Evolutionary conservation across 2,113 vertebrate genomes (phyloP), one percentile per base, ranked within the genome.

Genomic region (Charadrius vociferus): DNA sequence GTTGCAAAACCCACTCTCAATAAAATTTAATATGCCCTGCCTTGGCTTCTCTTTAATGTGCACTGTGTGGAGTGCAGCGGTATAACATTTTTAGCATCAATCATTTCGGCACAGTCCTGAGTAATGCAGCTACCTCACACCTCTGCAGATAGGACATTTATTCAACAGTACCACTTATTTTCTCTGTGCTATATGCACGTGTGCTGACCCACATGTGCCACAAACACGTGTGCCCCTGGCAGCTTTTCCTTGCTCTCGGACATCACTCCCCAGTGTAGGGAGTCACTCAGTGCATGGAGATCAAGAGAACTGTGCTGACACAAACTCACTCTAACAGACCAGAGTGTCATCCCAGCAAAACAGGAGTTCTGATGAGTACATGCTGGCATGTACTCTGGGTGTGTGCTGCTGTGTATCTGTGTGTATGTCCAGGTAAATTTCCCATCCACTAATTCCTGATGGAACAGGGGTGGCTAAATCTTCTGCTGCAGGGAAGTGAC

Each of bases 1-100:
- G 83, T 87, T 97, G 91, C 95, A 97, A 97, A 97, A 95, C 89
- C 81, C 79, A 89, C 89, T 96, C 95, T 93, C 94, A 91, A 95
- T 97, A 93, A 97, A 95, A 96, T 95, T 93, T 90, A 95, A 95
- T 94, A 92, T 81, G 95, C 82, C 80, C 83, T 95, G 90, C 94
- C 86, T 90, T 95, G 88, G 86, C 72, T 96, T 90, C 94, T 91
- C 88, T 96, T 93, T 97, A 95, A 94, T 89, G 89, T 78, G 85
- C 77, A 53, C 81, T 94, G 89, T 84, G 88, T 91, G 94, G 86
- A 92, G 86, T 92, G 88, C 81, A 75, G 73, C 16, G 10, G 80
- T 75, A 39, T 70, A 89, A 91, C 65, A 65, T 88, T 96, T 93
- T 94, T 91, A 97, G 84, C 84, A 94, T 89, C 95, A 91, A 85